A percentile compares a stretch with the other conserved stretches of the same genome.
Conservation (phyloP, 1,140 invertebrate genomes). For the Cydia pomonella region DNA sequence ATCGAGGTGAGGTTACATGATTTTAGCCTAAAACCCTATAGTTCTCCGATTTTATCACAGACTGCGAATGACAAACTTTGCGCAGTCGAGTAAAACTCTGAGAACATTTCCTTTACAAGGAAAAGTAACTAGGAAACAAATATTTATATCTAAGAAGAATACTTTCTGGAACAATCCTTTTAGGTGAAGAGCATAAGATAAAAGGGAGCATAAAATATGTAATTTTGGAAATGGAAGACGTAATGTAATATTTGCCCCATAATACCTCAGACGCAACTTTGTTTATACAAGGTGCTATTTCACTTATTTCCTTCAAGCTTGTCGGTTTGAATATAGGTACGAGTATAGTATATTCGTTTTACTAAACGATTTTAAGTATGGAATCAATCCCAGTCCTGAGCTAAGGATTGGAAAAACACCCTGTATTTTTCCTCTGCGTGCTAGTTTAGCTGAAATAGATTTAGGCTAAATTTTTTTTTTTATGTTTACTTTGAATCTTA, state of each 20-base stretch:
- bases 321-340: no score
- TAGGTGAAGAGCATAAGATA: background rate
- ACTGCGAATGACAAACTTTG: background rate
- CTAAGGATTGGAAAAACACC: no score
- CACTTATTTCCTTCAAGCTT: no score
- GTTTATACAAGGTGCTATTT: background rate
- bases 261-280: background rate
- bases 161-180: background rate
- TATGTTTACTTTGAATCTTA: no score
- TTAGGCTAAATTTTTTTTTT: no score
- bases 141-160: background rate
- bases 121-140: background rate
- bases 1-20: background rate
- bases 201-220: conserved; percentile 8
- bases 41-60: background rate
- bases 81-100: background rate
- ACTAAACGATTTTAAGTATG: no score
- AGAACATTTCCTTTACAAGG: conserved; percentile 5
- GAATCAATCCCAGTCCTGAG: no score
- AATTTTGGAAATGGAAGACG: conserved; percentile 5
- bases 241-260: background rate
- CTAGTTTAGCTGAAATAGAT: no score
- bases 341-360: no score
- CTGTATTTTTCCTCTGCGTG: no score
- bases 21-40: background rate